These are phyloP conservation scores for Ranitomeya imitator DNA, from an alignment of 2,113 vertebrate genomes.

Conservation along the genomic window DNA sequence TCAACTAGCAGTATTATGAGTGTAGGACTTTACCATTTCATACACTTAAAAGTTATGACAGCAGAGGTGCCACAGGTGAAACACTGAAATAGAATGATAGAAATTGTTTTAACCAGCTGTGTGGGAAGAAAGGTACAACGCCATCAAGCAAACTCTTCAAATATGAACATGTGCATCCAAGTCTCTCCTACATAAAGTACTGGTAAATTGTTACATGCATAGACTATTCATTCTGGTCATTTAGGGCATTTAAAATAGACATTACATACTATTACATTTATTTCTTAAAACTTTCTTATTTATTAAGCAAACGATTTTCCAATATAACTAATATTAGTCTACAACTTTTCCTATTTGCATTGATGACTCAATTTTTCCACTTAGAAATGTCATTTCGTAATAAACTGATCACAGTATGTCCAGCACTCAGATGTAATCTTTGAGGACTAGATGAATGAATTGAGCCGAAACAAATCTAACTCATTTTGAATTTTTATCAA, in stretches of 20 bases:
- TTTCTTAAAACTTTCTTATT: neutral
- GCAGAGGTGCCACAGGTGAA: slow-evolving; percentile 19
- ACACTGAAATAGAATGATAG: neutral
- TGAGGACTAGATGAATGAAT: no score
- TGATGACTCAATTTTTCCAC: no score
- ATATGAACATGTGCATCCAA: slow-evolving; percentile 24
- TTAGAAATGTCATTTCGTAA: no score
- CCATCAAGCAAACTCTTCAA: slow-evolving; percentile 3
- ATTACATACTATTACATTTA: neutral
- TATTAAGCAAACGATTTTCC: no score
- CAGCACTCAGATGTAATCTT: no score
- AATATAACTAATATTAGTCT: no score
- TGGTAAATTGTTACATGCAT: neutral
- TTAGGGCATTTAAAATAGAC: neutral
- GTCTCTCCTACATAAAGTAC: slow-evolving; percentile 13
- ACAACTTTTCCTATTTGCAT: no score
- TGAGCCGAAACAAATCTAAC: no score
- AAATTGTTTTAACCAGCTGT: neutral
- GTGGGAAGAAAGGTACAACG: slow-evolving; percentile 17
- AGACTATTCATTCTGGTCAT: neutral
- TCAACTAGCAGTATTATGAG: slow-evolving; percentile 10
- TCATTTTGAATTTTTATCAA: no score
- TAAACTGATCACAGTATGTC: no score
- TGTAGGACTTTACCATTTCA: slow-evolving; percentile 6
- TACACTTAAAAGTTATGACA: neutral